Evolutionary conservation across 1,140 invertebrate genomes (phyloP).

Genomic region (Anoplophora glabripennis): DNA sequence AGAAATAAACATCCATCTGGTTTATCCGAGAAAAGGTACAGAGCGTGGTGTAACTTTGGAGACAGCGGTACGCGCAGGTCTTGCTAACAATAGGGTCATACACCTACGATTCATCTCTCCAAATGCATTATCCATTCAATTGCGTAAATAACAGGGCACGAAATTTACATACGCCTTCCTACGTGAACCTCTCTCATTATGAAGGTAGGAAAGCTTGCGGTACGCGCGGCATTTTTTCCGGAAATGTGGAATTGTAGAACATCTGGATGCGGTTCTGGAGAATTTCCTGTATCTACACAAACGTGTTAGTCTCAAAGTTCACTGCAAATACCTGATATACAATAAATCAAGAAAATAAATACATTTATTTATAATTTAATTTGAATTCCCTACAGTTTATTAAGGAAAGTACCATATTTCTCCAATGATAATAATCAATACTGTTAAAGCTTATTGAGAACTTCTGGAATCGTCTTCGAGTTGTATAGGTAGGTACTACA

Average conservation of each 20-base stretch:
- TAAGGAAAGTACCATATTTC: too few relatives aligned
- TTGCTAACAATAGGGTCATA: slow-evolving; percentile 28
- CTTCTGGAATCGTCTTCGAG: too few relatives aligned
- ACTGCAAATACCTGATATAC: not conserved
- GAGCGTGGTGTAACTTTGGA: slow-evolving; percentile 3
- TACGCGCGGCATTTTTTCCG: not conserved
- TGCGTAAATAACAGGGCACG: slow-evolving; percentile 35
- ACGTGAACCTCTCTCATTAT: slow-evolving; percentile 9
- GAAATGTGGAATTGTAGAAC: not conserved
- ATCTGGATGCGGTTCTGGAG: not conserved
- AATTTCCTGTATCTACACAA: not conserved
- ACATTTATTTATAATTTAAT: too few relatives aligned
- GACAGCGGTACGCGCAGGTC: slow-evolving; percentile 6
- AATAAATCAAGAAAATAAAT: too few relatives aligned
- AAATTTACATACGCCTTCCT: slow-evolving; percentile 35
- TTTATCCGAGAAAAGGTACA: not conserved
- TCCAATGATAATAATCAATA: too few relatives aligned
- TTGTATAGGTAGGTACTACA: too few relatives aligned
- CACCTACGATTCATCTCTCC: slow-evolving; percentile 34
- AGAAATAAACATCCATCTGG: slow-evolving; percentile 8
- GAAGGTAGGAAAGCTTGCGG: not conserved
- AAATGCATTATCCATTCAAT: slow-evolving; percentile 31
- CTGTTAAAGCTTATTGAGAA: too few relatives aligned
- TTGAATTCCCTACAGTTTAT: too few relatives aligned
- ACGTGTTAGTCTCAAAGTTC: not conserved